phyloP scores from a whole-genome alignment of 2,888 invertebrate species.

The Acrobasis consociella region DNA sequence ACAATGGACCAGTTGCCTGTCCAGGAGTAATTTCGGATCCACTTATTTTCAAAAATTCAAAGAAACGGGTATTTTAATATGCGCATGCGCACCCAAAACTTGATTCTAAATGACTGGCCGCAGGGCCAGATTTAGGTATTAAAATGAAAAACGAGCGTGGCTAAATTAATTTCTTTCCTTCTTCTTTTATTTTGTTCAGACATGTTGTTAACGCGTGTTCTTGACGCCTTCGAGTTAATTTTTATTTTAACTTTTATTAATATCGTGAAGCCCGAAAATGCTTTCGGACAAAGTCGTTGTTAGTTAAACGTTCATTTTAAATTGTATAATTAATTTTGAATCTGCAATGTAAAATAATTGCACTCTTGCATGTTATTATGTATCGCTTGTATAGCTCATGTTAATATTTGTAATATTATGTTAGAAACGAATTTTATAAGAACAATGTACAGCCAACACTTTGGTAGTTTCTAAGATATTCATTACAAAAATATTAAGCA shows the following conservation, averaged over 20 bases:
- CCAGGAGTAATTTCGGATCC: neutral
- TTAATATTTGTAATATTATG: no score
- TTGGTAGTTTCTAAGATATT: no score
- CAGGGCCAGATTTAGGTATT: slow-evolving; percentile 16
- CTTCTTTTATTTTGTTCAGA: neutral
- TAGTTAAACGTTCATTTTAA: neutral
- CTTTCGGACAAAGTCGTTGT: neutral
- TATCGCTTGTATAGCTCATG: no score
- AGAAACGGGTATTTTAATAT: slow-evolving; percentile 5
- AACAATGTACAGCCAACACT: no score
- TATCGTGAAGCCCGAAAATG: neutral
- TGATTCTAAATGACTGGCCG: slow-evolving; percentile 8
- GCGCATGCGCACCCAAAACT: slow-evolving; percentile 5
- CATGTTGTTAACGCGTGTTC: slow-evolving; percentile 4
- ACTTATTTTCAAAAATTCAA: slow-evolving; percentile 2
- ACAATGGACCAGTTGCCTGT: neutral
- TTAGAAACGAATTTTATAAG: no score
- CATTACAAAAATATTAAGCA: no score
- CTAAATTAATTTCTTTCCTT: slow-evolving; percentile 8
- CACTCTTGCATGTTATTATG: no score
- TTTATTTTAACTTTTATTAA: slow-evolving; percentile 7
- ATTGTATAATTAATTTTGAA: no score
- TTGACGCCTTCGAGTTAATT: slow-evolving; percentile 15
- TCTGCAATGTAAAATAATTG: no score
- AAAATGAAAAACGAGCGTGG: slow-evolving; percentile 15